Evolutionary conservation across 2,113 vertebrate species (phyloP).

Genomic region (Hydropotes inermis): DNA sequence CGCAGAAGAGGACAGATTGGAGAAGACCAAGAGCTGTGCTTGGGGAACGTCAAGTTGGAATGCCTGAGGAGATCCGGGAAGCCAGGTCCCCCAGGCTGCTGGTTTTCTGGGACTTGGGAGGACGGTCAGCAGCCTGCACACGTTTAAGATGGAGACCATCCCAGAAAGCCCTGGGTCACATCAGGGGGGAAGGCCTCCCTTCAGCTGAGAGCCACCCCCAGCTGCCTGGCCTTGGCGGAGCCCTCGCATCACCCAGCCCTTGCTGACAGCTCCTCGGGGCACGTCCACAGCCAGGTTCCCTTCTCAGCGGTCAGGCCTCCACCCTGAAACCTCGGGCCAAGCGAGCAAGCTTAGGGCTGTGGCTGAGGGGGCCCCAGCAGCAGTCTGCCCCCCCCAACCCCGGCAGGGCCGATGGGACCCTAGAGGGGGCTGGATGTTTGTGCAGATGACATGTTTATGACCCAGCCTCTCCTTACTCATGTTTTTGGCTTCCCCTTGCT

Average conservation of each 20-base stretch:
- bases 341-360: constrained; percentile 33
- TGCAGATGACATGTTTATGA: constrained; percentile 75
- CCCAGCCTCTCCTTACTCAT: constrained; percentile 77
- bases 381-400: constrained; percentile 31
- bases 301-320: constrained; percentile 31
- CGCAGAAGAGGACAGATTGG: background rate
- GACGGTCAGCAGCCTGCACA: background rate
- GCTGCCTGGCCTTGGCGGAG: background rate
- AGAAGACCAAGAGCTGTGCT: background rate
- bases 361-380: constrained; percentile 49
- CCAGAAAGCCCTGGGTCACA: background rate
- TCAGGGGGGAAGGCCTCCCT: background rate
- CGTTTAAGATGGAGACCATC: background rate
- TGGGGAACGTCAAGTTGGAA: background rate
- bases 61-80: background rate
- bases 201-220: background rate
- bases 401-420: constrained; percentile 48
- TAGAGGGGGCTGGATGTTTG: constrained; percentile 71
- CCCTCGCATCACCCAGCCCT: background rate
- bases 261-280: constrained; percentile 40
- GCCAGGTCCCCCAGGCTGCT: background rate
- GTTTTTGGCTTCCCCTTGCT: constrained; percentile 73
- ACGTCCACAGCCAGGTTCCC: constrained; percentile 59
- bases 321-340: constrained; percentile 60
- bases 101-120: background rate